Percentiles rank a stretch among this genome's conserved stretches.
Evolutionary conservation across 2,797 vertebrate species (phyloP).

Genomic region (Sebastes flavidus): DNA sequence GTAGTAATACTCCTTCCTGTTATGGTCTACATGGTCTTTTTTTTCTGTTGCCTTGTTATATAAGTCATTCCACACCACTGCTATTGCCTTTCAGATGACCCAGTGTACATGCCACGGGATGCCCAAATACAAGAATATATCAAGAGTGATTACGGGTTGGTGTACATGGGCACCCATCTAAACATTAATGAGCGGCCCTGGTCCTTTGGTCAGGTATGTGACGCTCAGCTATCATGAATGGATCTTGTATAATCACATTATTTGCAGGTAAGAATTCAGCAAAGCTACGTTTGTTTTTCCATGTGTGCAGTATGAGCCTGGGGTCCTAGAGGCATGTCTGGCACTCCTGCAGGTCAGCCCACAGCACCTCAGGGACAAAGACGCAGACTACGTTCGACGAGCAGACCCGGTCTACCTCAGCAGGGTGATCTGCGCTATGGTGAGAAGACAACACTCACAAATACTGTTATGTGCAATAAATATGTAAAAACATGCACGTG

Average conservation of each 20-base stretch:
- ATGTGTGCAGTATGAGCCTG: slow-evolving; percentile 85
- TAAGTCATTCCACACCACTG: not conserved
- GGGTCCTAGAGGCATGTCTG: slow-evolving; percentile 85
- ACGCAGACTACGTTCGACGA: slow-evolving; percentile 80
- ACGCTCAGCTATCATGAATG: not conserved
- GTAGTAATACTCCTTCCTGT: not conserved
- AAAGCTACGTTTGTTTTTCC: not conserved
- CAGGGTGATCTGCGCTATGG: slow-evolving; percentile 89
- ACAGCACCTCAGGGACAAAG: slow-evolving; percentile 76
- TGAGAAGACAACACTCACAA: slow-evolving; percentile 67
- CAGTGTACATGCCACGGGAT: slow-evolving; percentile 66
- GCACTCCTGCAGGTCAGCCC: slow-evolving; percentile 84
- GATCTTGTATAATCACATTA: not conserved
- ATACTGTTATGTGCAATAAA: not conserved
- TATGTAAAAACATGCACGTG: not conserved
- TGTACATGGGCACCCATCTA: slow-evolving; percentile 59
- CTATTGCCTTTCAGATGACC: slow-evolving; percentile 54
- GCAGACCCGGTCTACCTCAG: slow-evolving; percentile 84
- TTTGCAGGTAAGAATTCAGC: not conserved
- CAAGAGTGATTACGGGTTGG: slow-evolving; percentile 67
- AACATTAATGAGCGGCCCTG: slow-evolving; percentile 61
- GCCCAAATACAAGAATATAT: slow-evolving; percentile 68
- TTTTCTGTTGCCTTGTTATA: not conserved
- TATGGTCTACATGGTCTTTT: not conserved
- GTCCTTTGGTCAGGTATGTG: slow-evolving; percentile 72